Evolutionary conservation across 2,113 vertebrate genomes (phyloP).

Genomic region (Uropsilus gracilis): DNA sequence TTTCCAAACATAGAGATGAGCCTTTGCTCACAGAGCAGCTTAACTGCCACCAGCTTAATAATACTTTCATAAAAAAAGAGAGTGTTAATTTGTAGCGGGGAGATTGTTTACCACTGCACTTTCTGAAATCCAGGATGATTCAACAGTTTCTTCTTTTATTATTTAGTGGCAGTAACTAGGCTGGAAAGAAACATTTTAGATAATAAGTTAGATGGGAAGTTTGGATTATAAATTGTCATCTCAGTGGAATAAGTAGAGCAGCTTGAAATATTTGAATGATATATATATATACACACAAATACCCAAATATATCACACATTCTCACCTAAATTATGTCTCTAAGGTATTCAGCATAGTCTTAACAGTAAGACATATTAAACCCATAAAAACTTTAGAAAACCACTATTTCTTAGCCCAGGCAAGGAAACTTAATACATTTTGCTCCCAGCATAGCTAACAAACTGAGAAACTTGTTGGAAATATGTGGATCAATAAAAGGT

Average conservation of each 20-base stretch:
- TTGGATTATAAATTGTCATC: background rate
- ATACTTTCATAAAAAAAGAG: background rate
- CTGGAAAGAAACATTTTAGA: background rate
- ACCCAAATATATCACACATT: background rate
- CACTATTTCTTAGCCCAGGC: background rate
- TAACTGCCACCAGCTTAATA: background rate
- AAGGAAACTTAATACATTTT: background rate
- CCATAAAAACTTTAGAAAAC: background rate
- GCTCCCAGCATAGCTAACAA: conserved; percentile 16
- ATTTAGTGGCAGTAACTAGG: background rate
- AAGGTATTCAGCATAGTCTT: background rate
- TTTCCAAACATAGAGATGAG: conserved; percentile 23
- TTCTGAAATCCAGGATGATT: background rate
- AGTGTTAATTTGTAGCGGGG: rapidly evolving
- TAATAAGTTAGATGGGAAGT: rapidly evolving
- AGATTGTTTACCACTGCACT: rapidly evolving
- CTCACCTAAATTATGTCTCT: background rate
- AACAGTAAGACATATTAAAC: background rate
- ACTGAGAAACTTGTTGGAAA: conserved; percentile 15
- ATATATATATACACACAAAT: background rate
- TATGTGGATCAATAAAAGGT: background rate
- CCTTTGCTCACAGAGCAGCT: background rate
- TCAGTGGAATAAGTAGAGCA: background rate
- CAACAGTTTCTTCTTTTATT: background rate
- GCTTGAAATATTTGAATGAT: background rate